Evolutionary conservation across 23 tunicate species (phyloP).

Genomic region (Ciona savignyi): DNA sequence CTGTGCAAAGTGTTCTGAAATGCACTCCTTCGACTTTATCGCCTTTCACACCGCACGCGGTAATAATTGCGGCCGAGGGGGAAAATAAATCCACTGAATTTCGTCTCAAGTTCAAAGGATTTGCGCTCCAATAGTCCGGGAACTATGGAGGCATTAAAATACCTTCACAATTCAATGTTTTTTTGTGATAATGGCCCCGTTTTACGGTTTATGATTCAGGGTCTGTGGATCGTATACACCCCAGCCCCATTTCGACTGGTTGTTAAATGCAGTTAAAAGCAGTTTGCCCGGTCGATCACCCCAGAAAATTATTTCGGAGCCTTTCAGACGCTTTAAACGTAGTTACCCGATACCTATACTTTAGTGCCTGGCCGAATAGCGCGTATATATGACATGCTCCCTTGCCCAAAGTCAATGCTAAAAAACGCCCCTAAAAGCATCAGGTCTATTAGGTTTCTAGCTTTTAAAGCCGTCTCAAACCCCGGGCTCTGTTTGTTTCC

Average conservation of each 20-base stretch:
- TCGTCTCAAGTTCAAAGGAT: background rate
- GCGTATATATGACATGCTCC: background rate
- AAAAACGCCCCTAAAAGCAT: background rate
- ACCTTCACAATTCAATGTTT: background rate
- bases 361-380: background rate
- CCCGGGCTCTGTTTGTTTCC: background rate
- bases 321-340: background rate
- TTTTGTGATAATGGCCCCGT: background rate
- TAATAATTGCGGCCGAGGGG: background rate
- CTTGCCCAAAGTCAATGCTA: background rate
- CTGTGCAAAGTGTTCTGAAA: too few relatives aligned
- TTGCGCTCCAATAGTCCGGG: background rate
- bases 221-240: background rate
- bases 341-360: background rate
- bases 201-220: background rate
- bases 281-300: background rate
- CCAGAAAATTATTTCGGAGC: background rate
- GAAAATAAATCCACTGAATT: background rate
- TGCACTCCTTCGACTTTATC: too few relatives aligned
- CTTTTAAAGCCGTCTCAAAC: too few relatives aligned
- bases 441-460: too few relatives aligned
- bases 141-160: background rate
- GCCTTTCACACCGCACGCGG: background rate
- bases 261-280: background rate
- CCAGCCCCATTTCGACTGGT: background rate